A percentile compares a stretch with the other conserved stretches of the same genome.
Conservation (phyloP, 2,888 invertebrate genomes). For the Caenorhabditis sp. region DNA sequence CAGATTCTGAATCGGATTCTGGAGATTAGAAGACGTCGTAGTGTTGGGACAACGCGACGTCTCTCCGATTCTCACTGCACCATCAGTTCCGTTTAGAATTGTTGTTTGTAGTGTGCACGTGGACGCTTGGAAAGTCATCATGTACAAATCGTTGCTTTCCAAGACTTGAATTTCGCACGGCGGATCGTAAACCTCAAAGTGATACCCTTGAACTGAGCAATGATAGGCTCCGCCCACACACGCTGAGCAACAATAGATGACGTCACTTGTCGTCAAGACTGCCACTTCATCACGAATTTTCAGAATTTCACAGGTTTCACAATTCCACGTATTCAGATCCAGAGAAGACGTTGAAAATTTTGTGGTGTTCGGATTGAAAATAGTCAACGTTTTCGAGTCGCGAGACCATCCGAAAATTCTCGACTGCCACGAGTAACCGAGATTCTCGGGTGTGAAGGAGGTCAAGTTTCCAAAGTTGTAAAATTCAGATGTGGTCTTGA, state of each 20-base stretch:
- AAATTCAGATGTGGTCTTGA: conserved; percentile 50
- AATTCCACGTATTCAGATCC: neutral
- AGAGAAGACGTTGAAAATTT: neutral
- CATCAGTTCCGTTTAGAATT: conserved; percentile 38
- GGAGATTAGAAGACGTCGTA: neutral
- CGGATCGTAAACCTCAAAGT: conserved; percentile 13
- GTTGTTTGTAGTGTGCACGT: conserved; percentile 51
- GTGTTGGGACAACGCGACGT: conserved; percentile 14
- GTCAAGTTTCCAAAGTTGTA: conserved; percentile 47
- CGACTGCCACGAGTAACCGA: conserved; percentile 17
- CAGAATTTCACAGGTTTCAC: conserved; percentile 25
- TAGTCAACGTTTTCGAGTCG: neutral
- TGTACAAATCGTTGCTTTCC: conserved; percentile 14
- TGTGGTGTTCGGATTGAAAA: conserved; percentile 3
- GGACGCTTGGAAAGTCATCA: conserved; percentile 27
- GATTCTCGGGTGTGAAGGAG: conserved; percentile 11
- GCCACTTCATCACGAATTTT: conserved; percentile 8
- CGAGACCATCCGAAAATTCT: conserved; percentile 33
- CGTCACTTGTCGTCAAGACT: neutral
- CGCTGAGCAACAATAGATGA: conserved; percentile 42
- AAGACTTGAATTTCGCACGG: conserved; percentile 48
- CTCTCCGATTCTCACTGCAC: conserved; percentile 21
- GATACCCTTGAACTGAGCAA: conserved; percentile 30
- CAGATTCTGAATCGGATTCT: conserved; percentile 14
- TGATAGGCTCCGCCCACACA: conserved; percentile 15